Percentiles rank a stretch among this genome's conserved stretches.
phyloP scores from a whole-genome alignment of 2,888 invertebrate species.

The Ametastegia equiseti region DNA sequence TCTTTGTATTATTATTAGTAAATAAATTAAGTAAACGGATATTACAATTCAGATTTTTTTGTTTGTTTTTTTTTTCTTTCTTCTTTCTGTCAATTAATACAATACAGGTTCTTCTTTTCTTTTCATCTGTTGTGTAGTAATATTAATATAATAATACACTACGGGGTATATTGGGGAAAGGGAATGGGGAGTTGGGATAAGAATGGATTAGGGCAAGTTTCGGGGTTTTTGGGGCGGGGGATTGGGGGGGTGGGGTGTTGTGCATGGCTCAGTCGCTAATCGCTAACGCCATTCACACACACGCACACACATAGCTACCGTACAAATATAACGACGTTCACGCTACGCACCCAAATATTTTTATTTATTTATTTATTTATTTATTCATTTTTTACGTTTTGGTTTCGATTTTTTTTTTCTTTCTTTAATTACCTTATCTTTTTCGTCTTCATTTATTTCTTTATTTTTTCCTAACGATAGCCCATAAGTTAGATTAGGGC shows the following conservation, averaged over 20 bases:
- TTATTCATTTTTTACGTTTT: too few species aligned
- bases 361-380: too few species aligned
- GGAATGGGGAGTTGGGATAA: neutral
- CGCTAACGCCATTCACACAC: conserved; percentile 69
- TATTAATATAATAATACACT: conserved; percentile 63
- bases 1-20: conserved; percentile 64
- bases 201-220: too few species aligned
- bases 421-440: too few species aligned
- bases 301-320: conserved; percentile 71
- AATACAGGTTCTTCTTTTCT: conserved; percentile 40
- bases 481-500: conserved; percentile 22
- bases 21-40: conserved; percentile 73
- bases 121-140: too few species aligned
- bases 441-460: neutral
- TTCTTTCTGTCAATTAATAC: conserved; percentile 48
- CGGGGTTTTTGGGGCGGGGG: neutral
- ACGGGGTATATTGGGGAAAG: conserved; percentile 57
- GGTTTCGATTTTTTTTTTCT: too few species aligned
- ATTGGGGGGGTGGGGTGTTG: conserved; percentile 47
- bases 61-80: conserved; percentile 20
- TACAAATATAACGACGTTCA: conserved; percentile 72
- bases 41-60: conserved; percentile 52
- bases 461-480: neutral
- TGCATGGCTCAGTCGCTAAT: conserved; percentile 59
- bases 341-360: conserved; percentile 58